Base-by-base conservation (phyloP, 2,113 vertebrate genomes). In the Neogobius melanostomus region DNA sequence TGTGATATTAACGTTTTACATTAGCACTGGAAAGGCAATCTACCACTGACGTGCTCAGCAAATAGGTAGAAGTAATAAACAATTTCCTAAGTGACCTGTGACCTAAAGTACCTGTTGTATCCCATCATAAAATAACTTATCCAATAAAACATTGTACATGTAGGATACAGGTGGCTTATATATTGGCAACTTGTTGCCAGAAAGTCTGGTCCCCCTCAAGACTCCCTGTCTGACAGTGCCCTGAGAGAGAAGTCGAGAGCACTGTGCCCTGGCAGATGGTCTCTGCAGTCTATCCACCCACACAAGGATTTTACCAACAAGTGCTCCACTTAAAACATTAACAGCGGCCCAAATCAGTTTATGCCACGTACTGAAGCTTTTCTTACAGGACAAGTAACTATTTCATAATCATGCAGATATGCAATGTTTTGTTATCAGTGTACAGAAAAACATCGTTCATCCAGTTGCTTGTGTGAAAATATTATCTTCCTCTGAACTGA, bases 201-300 rank as follows among this genome's bases (percentile, higher is more conserved):
- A 61, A 44, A 44, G 43, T 16, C 42, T 61, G 42, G 14, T 16
- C 14, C 14, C 0, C 44, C 12, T 61, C 59, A 61, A 61, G 42
- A 44, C 42, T 61, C 43, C 57, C 54, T 57, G 12, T 14, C 6
- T 21, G 17, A 59, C 28, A 42, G 21, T 6, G 56, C 56, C 56
- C 36, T 61, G 11, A 45, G 15, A 45, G 42, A 9, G 59, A 44
- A 14, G 59, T 42, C 14, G 9, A 42, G 59, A 15, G 59, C 59
- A 61, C 8, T 61, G 59, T 61, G 59, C 59, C 59, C 59, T 42
- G 10, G 59, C 8, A 43, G 59, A 61, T 44, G 59, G 59, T 61
- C 59, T 44, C 59, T 7, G 12, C 28, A 15, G 57, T 43, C 12
- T 36, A 60, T 60, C 57, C 59, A 44, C 49, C 42, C 57, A 61